Conservation (phyloP, 2,888 invertebrate genomes). For the Ophion costatus region DNA sequence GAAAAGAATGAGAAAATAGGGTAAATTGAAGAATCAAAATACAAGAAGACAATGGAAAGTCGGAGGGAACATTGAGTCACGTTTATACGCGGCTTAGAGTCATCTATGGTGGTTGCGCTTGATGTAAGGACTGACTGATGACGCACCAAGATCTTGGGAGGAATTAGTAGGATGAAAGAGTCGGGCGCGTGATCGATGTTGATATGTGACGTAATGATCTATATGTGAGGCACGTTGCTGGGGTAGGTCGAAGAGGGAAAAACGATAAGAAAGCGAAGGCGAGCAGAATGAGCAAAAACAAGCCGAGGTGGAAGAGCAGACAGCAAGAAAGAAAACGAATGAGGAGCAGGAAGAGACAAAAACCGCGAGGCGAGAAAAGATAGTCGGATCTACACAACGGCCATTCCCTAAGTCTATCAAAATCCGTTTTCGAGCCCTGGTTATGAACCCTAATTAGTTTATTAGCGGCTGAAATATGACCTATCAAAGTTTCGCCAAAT, state of each 20-base stretch:
- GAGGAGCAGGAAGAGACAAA: too few relatives aligned
- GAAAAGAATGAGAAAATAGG: constrained; percentile 10
- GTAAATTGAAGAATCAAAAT: constrained; percentile 46
- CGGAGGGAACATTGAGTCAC: constrained; percentile 26
- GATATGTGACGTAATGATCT: background rate
- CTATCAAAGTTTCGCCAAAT: too few relatives aligned
- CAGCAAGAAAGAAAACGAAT: too few relatives aligned
- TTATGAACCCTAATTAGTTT: too few relatives aligned
- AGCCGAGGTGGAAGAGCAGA: too few relatives aligned
- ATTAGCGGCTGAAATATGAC: too few relatives aligned
- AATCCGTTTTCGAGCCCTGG: too few relatives aligned
- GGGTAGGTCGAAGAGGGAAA: background rate
- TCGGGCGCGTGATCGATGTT: background rate
- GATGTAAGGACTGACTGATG: background rate
- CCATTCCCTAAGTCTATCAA: too few relatives aligned
- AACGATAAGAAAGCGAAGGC: background rate
- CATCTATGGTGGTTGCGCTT: background rate
- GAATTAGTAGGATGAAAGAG: background rate
- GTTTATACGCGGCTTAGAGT: too few relatives aligned
- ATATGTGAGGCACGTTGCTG: background rate
- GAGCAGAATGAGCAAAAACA: background rate
- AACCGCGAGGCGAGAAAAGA: too few relatives aligned
- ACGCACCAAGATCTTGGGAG: background rate
- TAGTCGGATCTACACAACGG: too few relatives aligned
- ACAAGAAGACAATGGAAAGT: constrained; percentile 46